Evolutionary conservation across 2,113 vertebrate species (phyloP), one percentile per base, ranked within the genome.

Genomic region (Petroica traversi): DNA sequence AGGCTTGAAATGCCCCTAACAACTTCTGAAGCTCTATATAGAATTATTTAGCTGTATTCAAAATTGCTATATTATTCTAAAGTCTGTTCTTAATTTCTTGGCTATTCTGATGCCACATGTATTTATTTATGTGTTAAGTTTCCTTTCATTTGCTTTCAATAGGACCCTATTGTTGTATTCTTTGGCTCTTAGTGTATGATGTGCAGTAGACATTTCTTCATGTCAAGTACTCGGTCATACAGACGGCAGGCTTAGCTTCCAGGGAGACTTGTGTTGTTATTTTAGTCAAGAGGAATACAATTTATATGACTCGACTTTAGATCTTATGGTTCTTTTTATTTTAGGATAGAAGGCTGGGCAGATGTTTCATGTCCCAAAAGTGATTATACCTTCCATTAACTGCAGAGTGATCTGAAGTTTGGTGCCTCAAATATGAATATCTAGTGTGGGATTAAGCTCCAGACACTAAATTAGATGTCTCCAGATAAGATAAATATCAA

Each of bases 71-170:
- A 33, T 41, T 62, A 16, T 49, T 71, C 29, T 54, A 9, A 62
- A 34, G 2, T 38, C 29, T 64, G 2, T 14, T 84, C 17, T 57
- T 31, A 12, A 58, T 85, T 89, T 51, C 22, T 66, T 7, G 0
- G 2, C 5, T 33, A 12, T 55, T 11, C 34, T 74, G 46, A 15
- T 62, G 10, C 7, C 4, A 5, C 8, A 23, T 0, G 0, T 54
- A 28, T 18, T 69, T 54, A 28, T 18, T 69, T 52, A 13, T 1
- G 3, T 29, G 9, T 54, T 58, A 14, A 17, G 19, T 49, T 86
- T 66, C 33, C 23, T 74, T 77, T 85, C 2, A 41, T 45, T 19
- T 84, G 1, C 8, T 45, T 87, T 89, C 34, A 28, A 9, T 19
- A 49, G 36, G 24, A 43, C 7, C 1, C 7, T 43, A 89, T 54